Evolutionary conservation across 2,797 vertebrate genomes (phyloP).

Genomic region (Anabacerthia variegaticeps): DNA sequence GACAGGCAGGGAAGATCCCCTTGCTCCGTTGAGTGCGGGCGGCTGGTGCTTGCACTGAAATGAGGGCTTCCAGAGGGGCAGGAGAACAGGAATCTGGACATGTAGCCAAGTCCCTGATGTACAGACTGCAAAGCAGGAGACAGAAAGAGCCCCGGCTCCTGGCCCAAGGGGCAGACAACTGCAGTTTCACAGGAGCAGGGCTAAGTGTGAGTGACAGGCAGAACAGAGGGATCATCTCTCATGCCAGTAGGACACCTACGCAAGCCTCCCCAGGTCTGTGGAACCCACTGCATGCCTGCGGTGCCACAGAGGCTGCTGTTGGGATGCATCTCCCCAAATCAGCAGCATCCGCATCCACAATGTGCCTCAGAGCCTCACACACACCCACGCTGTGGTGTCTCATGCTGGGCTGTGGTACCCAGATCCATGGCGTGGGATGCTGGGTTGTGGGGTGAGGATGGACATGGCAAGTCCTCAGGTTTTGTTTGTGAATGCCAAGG

Average conservation of each 20-base stretch:
- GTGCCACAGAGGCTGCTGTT: not conserved
- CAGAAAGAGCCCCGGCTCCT: not conserved
- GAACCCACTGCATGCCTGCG: not conserved
- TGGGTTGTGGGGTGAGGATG: not conserved
- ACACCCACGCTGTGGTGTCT: not conserved
- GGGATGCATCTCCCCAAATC: not conserved
- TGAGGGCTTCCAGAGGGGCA: not conserved
- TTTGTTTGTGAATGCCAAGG: not conserved
- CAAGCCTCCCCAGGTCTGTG: not conserved
- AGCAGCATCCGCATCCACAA: not conserved
- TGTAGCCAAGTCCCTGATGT: not conserved
- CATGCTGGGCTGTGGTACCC: not conserved
- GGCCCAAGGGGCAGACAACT: not conserved
- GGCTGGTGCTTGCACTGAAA: not conserved
- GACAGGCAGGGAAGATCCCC: not conserved
- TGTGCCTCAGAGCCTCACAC: not conserved
- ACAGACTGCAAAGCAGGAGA: not conserved
- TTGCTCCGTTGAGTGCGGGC: fast-evolving
- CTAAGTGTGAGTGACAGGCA: not conserved
- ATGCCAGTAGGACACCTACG: conserved; percentile 13
- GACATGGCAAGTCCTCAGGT: fast-evolving
- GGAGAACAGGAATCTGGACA: not conserved
- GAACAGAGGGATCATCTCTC: not conserved
- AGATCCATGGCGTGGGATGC: not conserved
- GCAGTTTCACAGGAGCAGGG: fast-evolving